phyloP scores from a whole-genome alignment of 2,797 vertebrate genomes.

The Neomorphus geoffroyi region DNA sequence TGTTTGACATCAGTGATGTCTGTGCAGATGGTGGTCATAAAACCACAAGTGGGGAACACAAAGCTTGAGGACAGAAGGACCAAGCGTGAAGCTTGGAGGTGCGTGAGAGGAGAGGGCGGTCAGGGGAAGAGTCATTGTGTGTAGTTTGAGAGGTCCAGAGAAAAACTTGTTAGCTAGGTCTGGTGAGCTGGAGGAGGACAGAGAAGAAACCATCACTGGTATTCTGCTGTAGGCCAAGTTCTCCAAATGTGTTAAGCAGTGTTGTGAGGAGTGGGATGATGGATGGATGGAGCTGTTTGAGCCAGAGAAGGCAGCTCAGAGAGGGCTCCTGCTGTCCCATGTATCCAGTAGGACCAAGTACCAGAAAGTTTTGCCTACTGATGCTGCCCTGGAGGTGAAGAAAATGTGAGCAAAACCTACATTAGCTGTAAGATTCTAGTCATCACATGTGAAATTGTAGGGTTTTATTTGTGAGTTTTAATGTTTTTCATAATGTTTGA shows the following conservation, averaged over 20 bases:
- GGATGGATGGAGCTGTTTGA: neutral
- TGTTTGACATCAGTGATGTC: neutral
- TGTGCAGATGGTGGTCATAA: neutral
- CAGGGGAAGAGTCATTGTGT: accelerated
- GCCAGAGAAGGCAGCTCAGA: neutral
- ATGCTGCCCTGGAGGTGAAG: neutral
- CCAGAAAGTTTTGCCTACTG: neutral
- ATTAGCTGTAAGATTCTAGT: neutral
- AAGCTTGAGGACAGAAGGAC: neutral
- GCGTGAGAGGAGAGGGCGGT: neutral
- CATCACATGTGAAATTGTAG: neutral
- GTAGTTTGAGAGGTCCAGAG: neutral
- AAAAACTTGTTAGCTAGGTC: neutral
- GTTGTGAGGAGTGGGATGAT: neutral
- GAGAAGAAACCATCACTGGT: neutral
- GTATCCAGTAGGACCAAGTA: neutral
- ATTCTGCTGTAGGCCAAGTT: neutral
- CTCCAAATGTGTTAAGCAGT: neutral
- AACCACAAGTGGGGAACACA: accelerated
- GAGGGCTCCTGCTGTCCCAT: neutral
- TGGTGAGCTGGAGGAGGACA: neutral
- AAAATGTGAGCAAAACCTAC: neutral
- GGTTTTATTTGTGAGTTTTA: neutral
- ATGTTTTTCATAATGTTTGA: neutral
- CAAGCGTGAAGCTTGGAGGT: neutral